A percentile compares a stretch with the other conserved stretches of the same genome.
Evolutionary conservation across 2,888 invertebrate species (phyloP).

Genomic region (Plutella xylostella): DNA sequence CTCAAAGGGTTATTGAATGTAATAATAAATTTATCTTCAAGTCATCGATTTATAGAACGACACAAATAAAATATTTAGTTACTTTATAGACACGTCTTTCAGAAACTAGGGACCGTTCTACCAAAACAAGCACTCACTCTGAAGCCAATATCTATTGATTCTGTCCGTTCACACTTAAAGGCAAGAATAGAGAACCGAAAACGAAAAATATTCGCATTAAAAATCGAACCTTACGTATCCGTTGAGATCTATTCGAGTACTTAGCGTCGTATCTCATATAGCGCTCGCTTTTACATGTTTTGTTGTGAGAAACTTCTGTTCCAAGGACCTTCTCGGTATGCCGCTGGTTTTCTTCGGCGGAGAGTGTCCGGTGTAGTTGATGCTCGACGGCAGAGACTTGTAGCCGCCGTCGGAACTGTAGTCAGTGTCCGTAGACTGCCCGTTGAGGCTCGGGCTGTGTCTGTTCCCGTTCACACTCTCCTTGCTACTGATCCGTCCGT

Average conservation of each 20-base stretch:
- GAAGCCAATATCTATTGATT: too few species aligned
- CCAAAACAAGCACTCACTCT: slow-evolving; percentile 21
- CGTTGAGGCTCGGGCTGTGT: slow-evolving; percentile 52
- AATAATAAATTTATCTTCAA: too few species aligned
- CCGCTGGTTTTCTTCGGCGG: slow-evolving; percentile 28
- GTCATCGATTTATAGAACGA: too few species aligned
- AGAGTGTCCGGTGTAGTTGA: slow-evolving; percentile 46
- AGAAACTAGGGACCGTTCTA: slow-evolving; percentile 12
- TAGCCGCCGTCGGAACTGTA: slow-evolving; percentile 66
- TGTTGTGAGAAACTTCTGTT: slow-evolving; percentile 54
- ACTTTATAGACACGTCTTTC: not conserved
- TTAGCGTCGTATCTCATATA: slow-evolving; percentile 26
- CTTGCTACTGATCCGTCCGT: slow-evolving; percentile 52
- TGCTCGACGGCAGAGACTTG: slow-evolving; percentile 63
- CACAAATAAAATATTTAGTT: slow-evolving; percentile 11
- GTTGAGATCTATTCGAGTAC: slow-evolving; percentile 4
- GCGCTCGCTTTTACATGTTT: slow-evolving; percentile 62
- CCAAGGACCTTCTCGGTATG: slow-evolving; percentile 42
- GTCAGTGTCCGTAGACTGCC: slow-evolving; percentile 62
- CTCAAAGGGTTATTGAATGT: too few species aligned
- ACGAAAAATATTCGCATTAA: not conserved
- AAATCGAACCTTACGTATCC: not conserved
- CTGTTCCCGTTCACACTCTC: slow-evolving; percentile 54
- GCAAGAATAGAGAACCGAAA: not conserved
- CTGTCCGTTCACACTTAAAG: too few species aligned